Conservation (phyloP, 2,797 vertebrate genomes). For the Cynodonichthys magdalenae region DNA sequence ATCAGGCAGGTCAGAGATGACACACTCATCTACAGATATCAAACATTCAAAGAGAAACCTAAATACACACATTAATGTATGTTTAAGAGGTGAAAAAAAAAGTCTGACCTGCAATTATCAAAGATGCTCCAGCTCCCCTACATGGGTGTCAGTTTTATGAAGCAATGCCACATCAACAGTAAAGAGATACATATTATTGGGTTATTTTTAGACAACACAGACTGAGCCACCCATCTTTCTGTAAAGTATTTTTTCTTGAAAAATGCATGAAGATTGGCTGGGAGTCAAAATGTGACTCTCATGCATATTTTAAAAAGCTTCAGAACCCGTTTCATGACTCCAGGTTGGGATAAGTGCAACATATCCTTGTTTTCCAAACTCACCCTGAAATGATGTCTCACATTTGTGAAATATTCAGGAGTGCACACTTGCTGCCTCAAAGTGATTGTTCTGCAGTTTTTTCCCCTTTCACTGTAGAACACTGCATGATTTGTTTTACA, state of each 20-base stretch:
- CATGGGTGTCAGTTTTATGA: slow-evolving; percentile 36
- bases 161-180: slow-evolving; percentile 40
- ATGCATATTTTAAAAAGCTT: slow-evolving; percentile 76
- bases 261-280: slow-evolving; percentile 73
- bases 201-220: slow-evolving; percentile 79
- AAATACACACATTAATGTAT: slow-evolving; percentile 3
- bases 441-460: slow-evolving; percentile 11
- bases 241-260: slow-evolving; percentile 78
- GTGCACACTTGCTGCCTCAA: slow-evolving; percentile 56
- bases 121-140: slow-evolving; percentile 65
- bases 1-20: slow-evolving; percentile 18
- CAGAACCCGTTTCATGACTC: slow-evolving; percentile 74
- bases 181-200: slow-evolving; percentile 47
- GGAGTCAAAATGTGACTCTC: slow-evolving; percentile 58
- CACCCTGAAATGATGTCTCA: slow-evolving; percentile 57
- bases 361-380: slow-evolving; percentile 73
- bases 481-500: not conserved
- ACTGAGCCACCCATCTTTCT: slow-evolving; percentile 36
- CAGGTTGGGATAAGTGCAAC: slow-evolving; percentile 74
- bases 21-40: slow-evolving; percentile 22
- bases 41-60: slow-evolving; percentile 33
- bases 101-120: slow-evolving; percentile 36
- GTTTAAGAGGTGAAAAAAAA: slow-evolving; percentile 18
- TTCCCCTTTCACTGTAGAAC: not conserved
- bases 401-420: slow-evolving; percentile 72